These are phyloP conservation scores for Knipowitschia caucasica DNA, from an alignment of 2,797 vertebrate genomes.

Conservation along the genomic window DNA sequence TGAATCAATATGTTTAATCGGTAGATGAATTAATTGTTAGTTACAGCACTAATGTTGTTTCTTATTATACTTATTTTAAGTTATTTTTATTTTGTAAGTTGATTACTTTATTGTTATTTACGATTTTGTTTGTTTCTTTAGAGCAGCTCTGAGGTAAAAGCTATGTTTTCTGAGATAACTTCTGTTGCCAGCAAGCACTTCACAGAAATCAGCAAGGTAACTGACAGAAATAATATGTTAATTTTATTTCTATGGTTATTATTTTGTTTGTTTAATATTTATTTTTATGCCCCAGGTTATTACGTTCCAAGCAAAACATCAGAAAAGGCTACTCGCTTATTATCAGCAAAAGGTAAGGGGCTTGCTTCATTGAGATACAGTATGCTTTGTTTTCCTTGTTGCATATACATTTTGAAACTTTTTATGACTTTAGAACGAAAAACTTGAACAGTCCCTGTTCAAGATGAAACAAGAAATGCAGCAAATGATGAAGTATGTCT, in stretches of 20 bases:
- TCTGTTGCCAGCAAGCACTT: conserved; percentile 76
- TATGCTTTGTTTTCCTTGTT: background rate
- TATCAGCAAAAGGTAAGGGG: conserved; percentile 78
- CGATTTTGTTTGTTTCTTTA: conserved; percentile 70
- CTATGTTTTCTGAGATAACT: conserved; percentile 83
- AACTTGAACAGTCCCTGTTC: conserved; percentile 78
- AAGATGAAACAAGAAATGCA: conserved; percentile 80
- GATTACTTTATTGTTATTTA: no score
- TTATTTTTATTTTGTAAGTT: no score
- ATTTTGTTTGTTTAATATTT: background rate
- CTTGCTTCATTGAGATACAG: background rate
- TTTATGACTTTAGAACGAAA: conserved; percentile 69
- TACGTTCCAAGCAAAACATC: conserved; percentile 86
- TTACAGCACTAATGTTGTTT: no score
- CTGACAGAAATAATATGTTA: background rate
- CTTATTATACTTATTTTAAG: no score
- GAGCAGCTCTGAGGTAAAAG: conserved; percentile 83
- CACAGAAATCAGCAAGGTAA: conserved; percentile 83
- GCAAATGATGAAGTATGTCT: conserved; percentile 76
- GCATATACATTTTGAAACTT: background rate
- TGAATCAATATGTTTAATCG: no score
- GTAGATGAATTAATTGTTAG: no score
- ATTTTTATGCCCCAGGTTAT: conserved; percentile 68
- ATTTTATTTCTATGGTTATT: background rate
- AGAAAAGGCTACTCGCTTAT: conserved; percentile 76